Conservation (phyloP, 1,140 invertebrate species). For the Manduca sexta region DNA sequence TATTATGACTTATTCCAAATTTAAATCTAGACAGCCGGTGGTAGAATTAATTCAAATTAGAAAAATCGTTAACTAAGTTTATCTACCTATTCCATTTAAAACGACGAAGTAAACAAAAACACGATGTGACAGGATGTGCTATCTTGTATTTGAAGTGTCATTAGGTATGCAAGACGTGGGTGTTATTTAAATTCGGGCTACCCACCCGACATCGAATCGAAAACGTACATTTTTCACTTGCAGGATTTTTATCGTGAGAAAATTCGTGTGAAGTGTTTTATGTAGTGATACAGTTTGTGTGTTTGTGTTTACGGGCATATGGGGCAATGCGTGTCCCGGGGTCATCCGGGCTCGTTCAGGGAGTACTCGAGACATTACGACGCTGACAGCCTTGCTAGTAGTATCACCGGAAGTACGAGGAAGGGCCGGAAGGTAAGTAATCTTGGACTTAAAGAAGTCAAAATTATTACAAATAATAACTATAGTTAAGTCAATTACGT, state of each 20-base stretch:
- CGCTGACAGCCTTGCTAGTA: slow-evolving; percentile 55
- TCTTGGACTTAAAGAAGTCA: background rate
- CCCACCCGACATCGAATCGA: background rate
- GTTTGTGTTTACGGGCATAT: slow-evolving; percentile 49
- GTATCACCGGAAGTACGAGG: slow-evolving; percentile 34
- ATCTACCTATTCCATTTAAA: no score
- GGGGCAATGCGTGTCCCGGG: slow-evolving; percentile 70
- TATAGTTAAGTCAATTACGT: no score
- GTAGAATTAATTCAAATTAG: no score
- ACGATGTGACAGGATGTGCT: background rate
- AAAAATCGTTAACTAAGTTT: no score
- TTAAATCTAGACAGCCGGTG: no score
- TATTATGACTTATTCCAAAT: no score
- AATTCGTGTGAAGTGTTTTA: slow-evolving; percentile 7
- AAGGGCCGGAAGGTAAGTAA: slow-evolving; percentile 46
- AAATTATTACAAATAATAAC: no score
- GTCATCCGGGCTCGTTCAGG: slow-evolving; percentile 57
- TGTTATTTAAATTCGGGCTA: slow-evolving; percentile 8
- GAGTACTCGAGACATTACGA: slow-evolving; percentile 56
- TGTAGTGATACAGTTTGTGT: slow-evolving; percentile 33
- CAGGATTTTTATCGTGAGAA: slow-evolving; percentile 9
- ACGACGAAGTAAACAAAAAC: no score
- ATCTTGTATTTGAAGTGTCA: background rate
- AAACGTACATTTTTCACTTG: background rate
- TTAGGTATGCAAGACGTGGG: slow-evolving; percentile 8